Percentiles rank a stretch among this genome's conserved stretches.
Evolutionary conservation across 37 sponge, comb jelly and placozoan genomes (phyloP).

Genomic region (Theonella swinhoei): DNA sequence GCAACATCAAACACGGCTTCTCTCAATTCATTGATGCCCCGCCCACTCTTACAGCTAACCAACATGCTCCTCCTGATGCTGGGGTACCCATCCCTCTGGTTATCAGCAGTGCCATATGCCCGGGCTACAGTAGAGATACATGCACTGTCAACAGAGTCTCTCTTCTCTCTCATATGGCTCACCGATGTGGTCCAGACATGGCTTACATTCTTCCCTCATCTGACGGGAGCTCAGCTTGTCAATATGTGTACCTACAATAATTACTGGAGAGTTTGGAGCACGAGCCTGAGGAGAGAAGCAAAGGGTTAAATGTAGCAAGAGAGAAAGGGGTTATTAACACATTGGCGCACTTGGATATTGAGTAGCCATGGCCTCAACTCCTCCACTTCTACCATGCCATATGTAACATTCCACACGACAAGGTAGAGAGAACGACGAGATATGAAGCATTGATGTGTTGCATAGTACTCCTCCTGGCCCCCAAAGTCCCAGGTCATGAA

Average conservation of each 20-base stretch:
- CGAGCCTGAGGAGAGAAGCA: conserved; percentile 52
- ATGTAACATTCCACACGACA: conserved; percentile 78
- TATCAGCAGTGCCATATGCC: conserved; percentile 11
- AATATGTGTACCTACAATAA: conserved; percentile 77
- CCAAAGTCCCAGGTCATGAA: conserved; percentile 96
- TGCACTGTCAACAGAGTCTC: too few species aligned
- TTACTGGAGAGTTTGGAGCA: conserved; percentile 75
- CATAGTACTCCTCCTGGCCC: conserved; percentile 89
- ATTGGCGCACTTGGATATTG: conserved; percentile 67
- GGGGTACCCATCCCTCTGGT: conserved; percentile 32
- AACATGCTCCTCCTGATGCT: conserved; percentile 58
- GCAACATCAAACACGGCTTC: conserved; percentile 78
- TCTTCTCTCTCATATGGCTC: background rate
- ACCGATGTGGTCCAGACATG: conserved; percentile 14
- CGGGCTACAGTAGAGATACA: background rate
- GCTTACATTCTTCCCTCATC: background rate
- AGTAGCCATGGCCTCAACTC: conserved; percentile 78
- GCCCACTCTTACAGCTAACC: conserved; percentile 62
- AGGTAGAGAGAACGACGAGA: conserved; percentile 72
- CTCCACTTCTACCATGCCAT: conserved; percentile 56
- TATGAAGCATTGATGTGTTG: conserved; percentile 86
- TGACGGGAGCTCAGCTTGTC: conserved; percentile 42
- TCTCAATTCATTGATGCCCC: conserved; percentile 55
- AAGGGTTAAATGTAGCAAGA: background rate
- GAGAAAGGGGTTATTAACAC: background rate